Percentiles rank a stretch among this genome's conserved stretches.
Conservation (phyloP, 2,113 vertebrate species). For the Gobiocypris rarus region DNA sequence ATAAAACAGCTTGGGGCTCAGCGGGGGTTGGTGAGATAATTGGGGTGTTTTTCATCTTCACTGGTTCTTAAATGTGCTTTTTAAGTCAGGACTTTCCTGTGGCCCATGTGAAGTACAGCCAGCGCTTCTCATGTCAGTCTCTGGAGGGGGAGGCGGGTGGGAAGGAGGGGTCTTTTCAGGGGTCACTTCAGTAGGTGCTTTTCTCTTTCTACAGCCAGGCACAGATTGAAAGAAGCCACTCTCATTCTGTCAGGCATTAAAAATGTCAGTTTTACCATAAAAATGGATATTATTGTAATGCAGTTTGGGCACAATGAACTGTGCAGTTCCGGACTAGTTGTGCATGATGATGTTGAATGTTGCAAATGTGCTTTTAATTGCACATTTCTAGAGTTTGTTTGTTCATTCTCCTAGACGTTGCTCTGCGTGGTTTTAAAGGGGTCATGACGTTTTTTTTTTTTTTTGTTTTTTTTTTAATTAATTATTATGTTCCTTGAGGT, state of each 20-base stretch:
- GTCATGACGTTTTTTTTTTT: too few relatives aligned
- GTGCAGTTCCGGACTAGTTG: not conserved
- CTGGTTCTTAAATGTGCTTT: constrained; percentile 71
- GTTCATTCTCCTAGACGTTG: not conserved
- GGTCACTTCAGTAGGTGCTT: constrained; percentile 39
- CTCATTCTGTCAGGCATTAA: constrained; percentile 24
- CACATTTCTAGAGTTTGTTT: not conserved
- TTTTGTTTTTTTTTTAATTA: too few relatives aligned
- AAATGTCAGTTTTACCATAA: constrained; percentile 38
- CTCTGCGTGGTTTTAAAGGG: not conserved
- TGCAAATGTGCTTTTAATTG: not conserved
- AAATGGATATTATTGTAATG: constrained; percentile 32
- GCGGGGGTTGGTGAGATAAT: constrained; percentile 71
- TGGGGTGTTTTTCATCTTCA: constrained; percentile 72
- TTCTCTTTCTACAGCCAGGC: constrained; percentile 18
- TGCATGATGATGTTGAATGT: constrained; percentile 29
- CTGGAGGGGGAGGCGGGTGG: constrained; percentile 14
- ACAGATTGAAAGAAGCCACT: constrained; percentile 31
- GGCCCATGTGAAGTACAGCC: constrained; percentile 45
- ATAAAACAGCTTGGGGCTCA: constrained; percentile 80
- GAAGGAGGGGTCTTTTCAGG: not conserved
- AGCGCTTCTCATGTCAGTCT: constrained; percentile 25
- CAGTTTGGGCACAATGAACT: not conserved
- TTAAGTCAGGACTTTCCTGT: constrained; percentile 63
- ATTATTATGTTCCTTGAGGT: too few relatives aligned